Conservation (phyloP, 1,140 invertebrate species). For the Bombus turneri region DNA sequence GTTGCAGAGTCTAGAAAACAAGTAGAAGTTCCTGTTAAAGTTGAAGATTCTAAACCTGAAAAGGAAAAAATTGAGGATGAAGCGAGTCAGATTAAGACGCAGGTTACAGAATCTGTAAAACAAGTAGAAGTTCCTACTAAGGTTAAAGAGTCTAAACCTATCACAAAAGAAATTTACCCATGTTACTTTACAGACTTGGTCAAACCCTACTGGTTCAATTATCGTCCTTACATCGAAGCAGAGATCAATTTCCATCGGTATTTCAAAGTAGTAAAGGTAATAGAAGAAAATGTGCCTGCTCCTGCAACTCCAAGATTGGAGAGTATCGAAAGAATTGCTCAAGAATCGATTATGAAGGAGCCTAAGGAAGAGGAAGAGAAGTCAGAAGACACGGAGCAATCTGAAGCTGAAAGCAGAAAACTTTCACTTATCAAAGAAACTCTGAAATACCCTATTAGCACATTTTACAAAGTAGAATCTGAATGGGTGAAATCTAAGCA, state of each 20-base stretch:
- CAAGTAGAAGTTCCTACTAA: neutral
- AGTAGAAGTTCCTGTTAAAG: too few species aligned
- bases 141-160: neutral
- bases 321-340: conserved; percentile 71
- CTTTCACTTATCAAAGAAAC: conserved; percentile 47
- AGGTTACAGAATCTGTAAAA: neutral
- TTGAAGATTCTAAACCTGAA: neutral
- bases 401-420: conserved; percentile 7
- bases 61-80: neutral
- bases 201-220: conserved; percentile 75
- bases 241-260: conserved; percentile 73
- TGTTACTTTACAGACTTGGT: conserved; percentile 67
- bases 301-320: conserved; percentile 2
- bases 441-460: conserved; percentile 64
- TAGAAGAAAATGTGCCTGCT: conserved; percentile 59
- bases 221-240: conserved; percentile 71
- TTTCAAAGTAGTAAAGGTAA: conserved; percentile 71
- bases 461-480: conserved; percentile 62
- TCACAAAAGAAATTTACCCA: neutral
- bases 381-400: neutral
- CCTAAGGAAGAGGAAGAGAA: conserved; percentile 12
- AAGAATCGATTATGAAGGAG: conserved; percentile 74
- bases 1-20: rapidly evolving
- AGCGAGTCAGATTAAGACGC: neutral
- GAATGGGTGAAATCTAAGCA: conserved; percentile 62